phyloP scores from a whole-genome alignment of 2,113 vertebrate species.

The Grammomys dolichurus region DNA sequence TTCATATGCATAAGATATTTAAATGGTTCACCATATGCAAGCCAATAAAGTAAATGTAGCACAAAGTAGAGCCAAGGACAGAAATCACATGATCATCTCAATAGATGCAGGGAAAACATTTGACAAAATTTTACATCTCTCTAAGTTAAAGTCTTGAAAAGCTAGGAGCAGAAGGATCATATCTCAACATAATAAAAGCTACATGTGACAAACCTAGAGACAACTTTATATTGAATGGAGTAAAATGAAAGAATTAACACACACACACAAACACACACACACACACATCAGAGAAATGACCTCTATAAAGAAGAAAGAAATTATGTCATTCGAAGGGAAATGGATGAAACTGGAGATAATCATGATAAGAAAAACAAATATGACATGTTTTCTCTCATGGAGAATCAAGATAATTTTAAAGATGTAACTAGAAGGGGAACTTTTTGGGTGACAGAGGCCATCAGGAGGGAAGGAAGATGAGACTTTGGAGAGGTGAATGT shows the following conservation, averaged over 20 bases:
- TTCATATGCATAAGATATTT: background rate
- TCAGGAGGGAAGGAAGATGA: background rate
- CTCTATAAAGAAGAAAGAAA: background rate
- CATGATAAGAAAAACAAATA: background rate
- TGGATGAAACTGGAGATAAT: background rate
- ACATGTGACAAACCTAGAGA: background rate
- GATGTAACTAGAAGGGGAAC: background rate
- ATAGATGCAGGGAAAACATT: background rate
- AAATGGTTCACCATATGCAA: background rate
- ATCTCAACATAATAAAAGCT: background rate
- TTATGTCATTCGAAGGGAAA: background rate
- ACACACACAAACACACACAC: background rate
- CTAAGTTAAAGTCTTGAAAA: background rate
- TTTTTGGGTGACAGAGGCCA: background rate
- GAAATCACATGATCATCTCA: background rate
- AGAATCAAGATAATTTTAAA: background rate
- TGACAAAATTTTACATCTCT: background rate
- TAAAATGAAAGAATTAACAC: background rate
- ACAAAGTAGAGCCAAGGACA: background rate
- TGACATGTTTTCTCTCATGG: background rate
- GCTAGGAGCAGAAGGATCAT: background rate
- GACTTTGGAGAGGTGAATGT: background rate
- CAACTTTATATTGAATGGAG: too few relatives aligned
- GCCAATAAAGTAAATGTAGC: background rate
- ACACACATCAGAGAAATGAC: background rate